Evolutionary conservation across 2,888 invertebrate species (phyloP).

Genomic region (Acleris literana): DNA sequence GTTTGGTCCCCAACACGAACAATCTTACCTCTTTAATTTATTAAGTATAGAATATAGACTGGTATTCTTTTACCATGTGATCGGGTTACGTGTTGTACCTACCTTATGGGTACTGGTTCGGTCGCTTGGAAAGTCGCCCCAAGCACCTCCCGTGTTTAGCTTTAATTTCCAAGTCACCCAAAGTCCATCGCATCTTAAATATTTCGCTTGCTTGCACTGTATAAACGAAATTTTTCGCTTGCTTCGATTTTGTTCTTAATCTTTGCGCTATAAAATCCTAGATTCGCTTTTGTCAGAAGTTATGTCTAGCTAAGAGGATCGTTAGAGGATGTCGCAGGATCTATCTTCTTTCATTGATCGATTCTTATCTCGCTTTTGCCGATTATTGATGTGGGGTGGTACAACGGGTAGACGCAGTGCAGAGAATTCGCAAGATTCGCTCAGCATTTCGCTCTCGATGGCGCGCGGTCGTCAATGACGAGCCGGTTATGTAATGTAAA

Average conservation of each 20-base stretch:
- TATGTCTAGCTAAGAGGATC: not conserved
- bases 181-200: conserved; percentile 38
- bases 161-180: conserved; percentile 53
- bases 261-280: too few relatives aligned
- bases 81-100: not conserved
- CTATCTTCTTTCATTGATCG: not conserved
- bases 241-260: too few relatives aligned
- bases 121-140: conserved; percentile 29
- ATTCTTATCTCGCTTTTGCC: not conserved
- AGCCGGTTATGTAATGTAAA: conserved; percentile 82
- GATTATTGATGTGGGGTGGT: conserved; percentile 1
- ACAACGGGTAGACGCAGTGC: conserved; percentile 44
- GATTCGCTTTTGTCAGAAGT: not conserved
- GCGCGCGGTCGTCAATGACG: conserved; percentile 76
- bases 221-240: conserved; percentile 5
- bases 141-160: conserved; percentile 52
- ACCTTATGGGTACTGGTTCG: not conserved
- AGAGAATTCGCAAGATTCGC: conserved; percentile 61
- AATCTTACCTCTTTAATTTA: too few relatives aligned
- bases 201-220: conserved; percentile 23
- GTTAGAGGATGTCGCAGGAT: not conserved
- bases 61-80: not conserved
- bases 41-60: not conserved
- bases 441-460: conserved; percentile 73
- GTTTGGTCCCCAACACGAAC: too few relatives aligned